Evolutionary conservation across 53 echinoderm and acorn worm genomes (phyloP), one percentile per base, ranked within the genome.

Genomic region (Mesocentrotus franciscanus): DNA sequence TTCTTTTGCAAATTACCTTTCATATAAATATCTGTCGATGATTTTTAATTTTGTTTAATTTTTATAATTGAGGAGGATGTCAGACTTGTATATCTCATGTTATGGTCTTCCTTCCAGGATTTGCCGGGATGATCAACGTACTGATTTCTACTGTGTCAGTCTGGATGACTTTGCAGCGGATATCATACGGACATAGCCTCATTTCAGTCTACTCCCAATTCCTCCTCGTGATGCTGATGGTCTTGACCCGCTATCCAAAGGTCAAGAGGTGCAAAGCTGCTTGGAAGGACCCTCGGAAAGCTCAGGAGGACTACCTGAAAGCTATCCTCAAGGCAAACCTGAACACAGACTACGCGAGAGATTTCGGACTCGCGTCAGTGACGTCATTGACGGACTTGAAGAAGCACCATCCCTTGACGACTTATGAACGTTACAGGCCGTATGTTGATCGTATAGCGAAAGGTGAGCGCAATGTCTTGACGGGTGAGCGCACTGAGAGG

Each of bases 381-480:
- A 95, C 87, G 18, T 94, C 93, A 24, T 57, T 97, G 85, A 42
- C 92, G 57, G 97, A 98, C 36, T 84, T 98, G 7, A 89, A 60
- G 55, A 49, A 27, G 42, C 95, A 95, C 60, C 98, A 96, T 61
- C 96, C 97, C 0, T 78, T 98, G 59, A 98, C 98, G 26, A 62
- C 58, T 12, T 98, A 97, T 90, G 95, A 92, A 55, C 96, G 95
- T 85, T 98, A 96, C 90, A 66, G 95, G 70, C 89, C 94, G 9
- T 98, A 96, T 61, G 91, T 97, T 15, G 85, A 98, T 56, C 95
- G 96, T 66, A 93, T 98, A n/a, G 96, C 95, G 15, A 95, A 92
- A 26, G 98, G 98, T 0, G 98, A 98, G 92, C 66, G 75, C 84
- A 95, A 93, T 61, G 95, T 98, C 34, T 92, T 98, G 71, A 91